These are phyloP conservation scores for Climacteris rufus DNA, from an alignment of 2,113 vertebrate genomes.

Conservation along the genomic window DNA sequence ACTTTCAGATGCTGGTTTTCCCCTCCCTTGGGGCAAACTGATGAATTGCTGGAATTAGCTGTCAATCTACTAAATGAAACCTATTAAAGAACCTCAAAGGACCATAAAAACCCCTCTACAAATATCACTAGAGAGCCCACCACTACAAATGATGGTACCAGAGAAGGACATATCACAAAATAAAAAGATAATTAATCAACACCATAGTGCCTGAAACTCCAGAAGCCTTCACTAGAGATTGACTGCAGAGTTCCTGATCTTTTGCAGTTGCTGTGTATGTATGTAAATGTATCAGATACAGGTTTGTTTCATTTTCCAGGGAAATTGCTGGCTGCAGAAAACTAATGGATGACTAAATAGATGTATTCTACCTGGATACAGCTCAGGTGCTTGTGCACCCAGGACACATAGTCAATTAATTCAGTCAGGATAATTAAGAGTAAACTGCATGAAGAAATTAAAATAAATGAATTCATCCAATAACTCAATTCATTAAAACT, in stretches of 20 bases:
- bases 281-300: neutral
- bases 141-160: neutral
- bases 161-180: neutral
- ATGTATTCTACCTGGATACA: neutral
- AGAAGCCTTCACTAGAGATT: neutral
- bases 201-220: neutral
- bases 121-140: neutral
- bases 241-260: neutral
- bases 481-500: neutral
- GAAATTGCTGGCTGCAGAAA: neutral
- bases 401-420: neutral
- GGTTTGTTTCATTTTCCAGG: neutral
- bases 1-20: neutral
- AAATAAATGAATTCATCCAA: neutral
- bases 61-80: neutral
- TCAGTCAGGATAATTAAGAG: neutral
- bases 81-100: neutral
- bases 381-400: neutral
- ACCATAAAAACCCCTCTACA: neutral
- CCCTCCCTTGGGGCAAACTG: neutral
- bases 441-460: neutral
- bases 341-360: neutral
- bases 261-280: neutral
- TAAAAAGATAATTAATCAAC: neutral
- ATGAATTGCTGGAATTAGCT: neutral